Conservation (phyloP, 2,113 vertebrate species). For the Haemorhous mexicanus region DNA sequence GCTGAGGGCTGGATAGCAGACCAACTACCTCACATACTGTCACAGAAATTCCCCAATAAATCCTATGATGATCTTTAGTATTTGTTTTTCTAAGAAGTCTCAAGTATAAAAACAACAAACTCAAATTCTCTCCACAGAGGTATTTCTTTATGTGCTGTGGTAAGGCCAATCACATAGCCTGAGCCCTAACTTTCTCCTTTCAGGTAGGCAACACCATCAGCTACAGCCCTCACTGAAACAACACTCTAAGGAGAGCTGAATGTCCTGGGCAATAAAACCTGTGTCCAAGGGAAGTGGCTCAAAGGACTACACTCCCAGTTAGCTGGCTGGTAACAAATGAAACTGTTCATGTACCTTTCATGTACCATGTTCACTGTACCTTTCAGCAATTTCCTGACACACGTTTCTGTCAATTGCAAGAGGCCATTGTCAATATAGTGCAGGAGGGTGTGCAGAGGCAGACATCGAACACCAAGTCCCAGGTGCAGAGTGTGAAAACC, state of each 20-base stretch:
- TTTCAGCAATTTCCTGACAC: slow-evolving; percentile 81
- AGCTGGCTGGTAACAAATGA: background rate
- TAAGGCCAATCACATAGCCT: background rate
- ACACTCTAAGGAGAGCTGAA: background rate
- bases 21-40: background rate
- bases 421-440: slow-evolving; percentile 86
- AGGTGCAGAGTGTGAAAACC: slow-evolving; percentile 88
- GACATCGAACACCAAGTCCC: slow-evolving; percentile 82
- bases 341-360: background rate
- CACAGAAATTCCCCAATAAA: background rate
- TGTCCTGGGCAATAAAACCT: background rate
- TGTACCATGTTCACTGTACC: slow-evolving; percentile 62
- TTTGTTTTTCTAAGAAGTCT: background rate
- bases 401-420: slow-evolving; percentile 82
- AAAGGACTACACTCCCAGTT: background rate
- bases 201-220: background rate
- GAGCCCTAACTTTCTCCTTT: background rate
- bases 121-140: background rate
- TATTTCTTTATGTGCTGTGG: background rate
- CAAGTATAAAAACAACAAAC: background rate
- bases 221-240: background rate
- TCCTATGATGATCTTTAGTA: background rate
- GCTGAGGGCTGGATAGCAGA: background rate
- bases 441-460: slow-evolving; percentile 85
- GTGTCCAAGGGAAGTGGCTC: background rate